Percentiles rank a stretch among this genome's conserved stretches.
These are phyloP conservation scores for Fragum whitleyi DNA, from an alignment of 2,888 invertebrate species.

Conservation along the genomic window DNA sequence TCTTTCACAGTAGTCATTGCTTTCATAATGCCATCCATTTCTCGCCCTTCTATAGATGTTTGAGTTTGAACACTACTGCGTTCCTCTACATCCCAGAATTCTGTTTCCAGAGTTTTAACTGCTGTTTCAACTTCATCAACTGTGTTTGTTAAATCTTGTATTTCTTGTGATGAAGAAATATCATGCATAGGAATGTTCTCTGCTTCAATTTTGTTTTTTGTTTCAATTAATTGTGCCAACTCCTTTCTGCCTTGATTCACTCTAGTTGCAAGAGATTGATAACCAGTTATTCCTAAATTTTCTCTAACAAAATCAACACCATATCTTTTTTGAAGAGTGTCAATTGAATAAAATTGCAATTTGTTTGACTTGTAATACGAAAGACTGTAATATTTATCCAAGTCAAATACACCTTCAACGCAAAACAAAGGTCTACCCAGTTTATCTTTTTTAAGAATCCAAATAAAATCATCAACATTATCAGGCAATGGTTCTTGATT, in stretches of 20 bases:
- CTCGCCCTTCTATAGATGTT: constrained; percentile 43
- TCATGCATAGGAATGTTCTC: constrained; percentile 42
- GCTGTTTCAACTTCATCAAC: constrained; percentile 36
- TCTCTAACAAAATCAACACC: constrained; percentile 43
- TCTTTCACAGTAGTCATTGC: constrained; percentile 52
- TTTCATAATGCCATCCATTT: constrained; percentile 45
- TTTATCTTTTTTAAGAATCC: constrained; percentile 26
- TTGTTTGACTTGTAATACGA: constrained; percentile 47
- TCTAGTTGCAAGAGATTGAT: constrained; percentile 28
- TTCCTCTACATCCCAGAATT: constrained; percentile 25
- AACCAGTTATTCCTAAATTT: constrained; percentile 41
- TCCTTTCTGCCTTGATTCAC: constrained; percentile 37
- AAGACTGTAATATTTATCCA: constrained; percentile 28
- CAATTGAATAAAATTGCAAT: constrained; percentile 37
- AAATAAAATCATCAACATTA: constrained; percentile 7
- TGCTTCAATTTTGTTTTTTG: constrained; percentile 17
- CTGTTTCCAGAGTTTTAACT: constrained; percentile 37
- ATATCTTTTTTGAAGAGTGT: constrained; percentile 41
- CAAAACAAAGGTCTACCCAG: constrained; percentile 37
- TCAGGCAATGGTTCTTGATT: constrained; percentile 32
- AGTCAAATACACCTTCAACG: constrained; percentile 24
- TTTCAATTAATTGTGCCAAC: constrained; percentile 28
- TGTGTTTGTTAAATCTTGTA: constrained; percentile 36
- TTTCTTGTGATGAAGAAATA: constrained; percentile 42
- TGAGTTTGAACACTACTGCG: constrained; percentile 24